Evolutionary conservation across 2,888 invertebrate genomes (phyloP).

Genomic region (Perdita meconis): DNA sequence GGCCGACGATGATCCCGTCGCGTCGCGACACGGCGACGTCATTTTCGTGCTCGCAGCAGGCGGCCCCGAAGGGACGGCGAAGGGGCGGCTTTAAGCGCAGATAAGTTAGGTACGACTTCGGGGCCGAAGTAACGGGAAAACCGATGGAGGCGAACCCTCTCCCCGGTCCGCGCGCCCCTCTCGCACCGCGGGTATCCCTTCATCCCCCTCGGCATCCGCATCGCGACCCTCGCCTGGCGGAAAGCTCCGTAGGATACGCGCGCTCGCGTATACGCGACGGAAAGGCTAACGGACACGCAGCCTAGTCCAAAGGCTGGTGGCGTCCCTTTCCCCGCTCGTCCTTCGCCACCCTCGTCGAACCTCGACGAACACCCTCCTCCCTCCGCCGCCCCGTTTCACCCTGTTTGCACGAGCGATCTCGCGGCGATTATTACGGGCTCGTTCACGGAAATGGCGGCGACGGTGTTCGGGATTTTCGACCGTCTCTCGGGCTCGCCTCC

Average conservation of each 20-base stretch:
- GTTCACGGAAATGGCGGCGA: constrained; percentile 59
- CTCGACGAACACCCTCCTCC: no score
- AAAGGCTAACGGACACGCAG: constrained; percentile 64
- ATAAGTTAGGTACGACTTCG: constrained; percentile 66
- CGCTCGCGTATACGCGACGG: constrained; percentile 52
- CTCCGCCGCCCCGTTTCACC: no score
- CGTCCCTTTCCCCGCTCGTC: background rate
- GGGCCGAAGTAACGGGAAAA: constrained; percentile 68
- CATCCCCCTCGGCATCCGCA: constrained; percentile 26
- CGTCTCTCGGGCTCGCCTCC: constrained; percentile 2
- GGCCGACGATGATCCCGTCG: constrained; percentile 55
- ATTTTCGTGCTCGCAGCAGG: constrained; percentile 68
- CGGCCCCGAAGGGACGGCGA: constrained; percentile 65
- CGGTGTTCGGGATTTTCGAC: constrained; percentile 55
- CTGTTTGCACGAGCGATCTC: constrained; percentile 67
- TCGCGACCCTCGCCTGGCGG: constrained; percentile 15
- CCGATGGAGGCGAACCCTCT: constrained; percentile 56
- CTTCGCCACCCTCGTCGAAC: no score
- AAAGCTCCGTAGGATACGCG: constrained; percentile 41
- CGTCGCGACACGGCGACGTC: constrained; percentile 65
- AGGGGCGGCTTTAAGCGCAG: constrained; percentile 66
- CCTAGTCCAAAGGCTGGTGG: constrained; percentile 5
- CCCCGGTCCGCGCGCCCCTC: constrained; percentile 1
- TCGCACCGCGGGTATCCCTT: background rate
- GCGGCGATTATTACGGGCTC: constrained; percentile 64